phyloP scores from a whole-genome alignment of 2,888 invertebrate genomes.

The Cantharis rufa region DNA sequence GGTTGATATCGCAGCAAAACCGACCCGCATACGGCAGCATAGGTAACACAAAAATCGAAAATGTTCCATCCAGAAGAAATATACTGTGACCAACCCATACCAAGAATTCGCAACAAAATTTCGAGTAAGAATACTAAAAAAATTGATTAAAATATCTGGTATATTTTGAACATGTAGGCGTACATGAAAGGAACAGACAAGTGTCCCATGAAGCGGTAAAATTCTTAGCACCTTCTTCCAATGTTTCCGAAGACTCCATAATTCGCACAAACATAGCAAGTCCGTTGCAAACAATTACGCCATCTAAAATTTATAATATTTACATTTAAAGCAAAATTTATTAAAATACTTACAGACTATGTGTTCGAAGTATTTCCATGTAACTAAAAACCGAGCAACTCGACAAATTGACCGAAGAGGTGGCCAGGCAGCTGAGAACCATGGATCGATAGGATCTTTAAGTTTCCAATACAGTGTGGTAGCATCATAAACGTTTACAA shows the following conservation, averaged over 20 bases:
- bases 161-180: constrained; percentile 42
- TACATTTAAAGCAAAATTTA: not conserved
- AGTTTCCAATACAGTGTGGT: constrained; percentile 75
- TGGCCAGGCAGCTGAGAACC: constrained; percentile 69
- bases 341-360: constrained; percentile 65
- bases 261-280: constrained; percentile 75
- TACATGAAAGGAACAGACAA: constrained; percentile 70
- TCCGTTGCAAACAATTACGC: constrained; percentile 74
- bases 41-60: constrained; percentile 73
- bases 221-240: constrained; percentile 66
- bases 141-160: constrained; percentile 10
- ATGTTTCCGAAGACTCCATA: constrained; percentile 62
- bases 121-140: constrained; percentile 77
- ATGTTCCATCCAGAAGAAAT: constrained; percentile 85
- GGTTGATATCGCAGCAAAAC: constrained; percentile 69
- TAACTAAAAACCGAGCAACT: constrained; percentile 64
- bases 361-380: constrained; percentile 75
- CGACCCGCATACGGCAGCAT: constrained; percentile 70
- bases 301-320: constrained; percentile 58
- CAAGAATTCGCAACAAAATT: constrained; percentile 72
- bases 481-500: constrained; percentile 73
- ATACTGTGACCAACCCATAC: constrained; percentile 72
- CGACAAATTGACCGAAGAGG: constrained; percentile 67
- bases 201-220: constrained; percentile 80
- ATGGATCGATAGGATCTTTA: constrained; percentile 70